Evolutionary conservation across 2,888 invertebrate species (phyloP), one percentile per base, ranked within the genome.

Genomic region (Rhamnusium bicolor): DNA sequence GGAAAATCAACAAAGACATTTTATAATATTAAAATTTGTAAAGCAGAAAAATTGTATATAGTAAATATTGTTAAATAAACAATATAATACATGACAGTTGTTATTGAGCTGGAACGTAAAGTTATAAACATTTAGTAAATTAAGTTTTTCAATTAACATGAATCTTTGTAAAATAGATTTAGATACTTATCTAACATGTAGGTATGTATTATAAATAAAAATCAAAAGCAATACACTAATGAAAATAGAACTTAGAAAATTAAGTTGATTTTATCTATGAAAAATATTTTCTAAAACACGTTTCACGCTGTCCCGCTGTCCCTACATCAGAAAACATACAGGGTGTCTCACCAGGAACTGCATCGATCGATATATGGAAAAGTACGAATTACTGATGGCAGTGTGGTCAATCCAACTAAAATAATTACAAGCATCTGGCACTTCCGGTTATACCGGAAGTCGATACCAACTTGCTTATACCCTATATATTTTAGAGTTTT

Each of bases 11-110:
- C 66, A 65, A 81, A 82, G 80, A 81, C 81, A 81, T 81, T 81
- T 81, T 82, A 76, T 81, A 81, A 81, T 73, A 79, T 66, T 75
- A 67, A 78, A 69, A 81, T 81, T 82, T 80, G 78, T 82, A 81
- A 81, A 82, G 71, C 73, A 79, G 76, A 67, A 40, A 18, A 71
- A 74, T 71, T 82, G 81, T 81, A 82, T 78, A 40, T 40, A 82
- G 81, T 79, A 62, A 72, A 73, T 72, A 74, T 76, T 73, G 69
- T 73, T 76, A 69, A 69, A 75, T 77, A 76, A 73, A 69, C 72
- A 75, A 63, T 69, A 53, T 18, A 19, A 51, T 7, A 51, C 12
- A 40, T 40, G n/a, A 24, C n/a, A 32, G 8, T 32, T 10, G 1
- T 32, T 32, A 32, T 32, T 32, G 32, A 10, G 32, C 0, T n/a